Evolutionary conservation across 2,888 invertebrate species (phyloP), one percentile per base, ranked within the genome.

Genomic region (Netelia virgata): DNA sequence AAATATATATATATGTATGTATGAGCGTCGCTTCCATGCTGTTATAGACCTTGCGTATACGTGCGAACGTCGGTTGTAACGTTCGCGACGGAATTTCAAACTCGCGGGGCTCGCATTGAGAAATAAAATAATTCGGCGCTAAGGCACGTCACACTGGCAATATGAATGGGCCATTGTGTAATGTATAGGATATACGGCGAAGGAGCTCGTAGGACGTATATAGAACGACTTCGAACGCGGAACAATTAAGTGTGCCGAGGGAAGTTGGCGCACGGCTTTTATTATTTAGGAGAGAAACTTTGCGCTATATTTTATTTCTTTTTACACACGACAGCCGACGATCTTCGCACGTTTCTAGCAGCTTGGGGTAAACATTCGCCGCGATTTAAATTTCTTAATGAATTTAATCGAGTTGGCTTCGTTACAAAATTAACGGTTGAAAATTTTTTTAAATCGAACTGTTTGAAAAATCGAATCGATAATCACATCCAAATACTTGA

Each of bases 51-150:
- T 18, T 66, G 10, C 47, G 11, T 59, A 61, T 50, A 16, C 63
- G 36, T 23, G 14, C 10, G 53, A 64, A 64, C 79, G 36, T 66
- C 16, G 11, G 64, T 73, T 70, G 9, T 55, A 61, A 64, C 69
- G 43, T 55, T 64, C 72, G 14, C 75, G 23, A 64, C 36, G 84
- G 77, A 84, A 82, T 84, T 84, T 77, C 18, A 74, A 82, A 64
- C 74, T 70, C 81, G 80, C 63, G 63, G 66, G n/a, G 5, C 43
- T 6, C 66, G 23, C 20, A 36, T 70, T 50, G 73, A 64, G 64
- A 74, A 81, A 82, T 69, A 73, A 78, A 81, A 81, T 81, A 84
- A 81, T 84, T 84, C 72, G 68, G 73, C 80, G 55, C 68, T 63
- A 50, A 57, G 73, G 36, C 77, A 50, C 68, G 83, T 72, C 80